Percentiles rank a stretch among this genome's conserved stretches.
Conservation (phyloP, 92 coral and sea anemone species). For the Palythoa grandiflora region DNA sequence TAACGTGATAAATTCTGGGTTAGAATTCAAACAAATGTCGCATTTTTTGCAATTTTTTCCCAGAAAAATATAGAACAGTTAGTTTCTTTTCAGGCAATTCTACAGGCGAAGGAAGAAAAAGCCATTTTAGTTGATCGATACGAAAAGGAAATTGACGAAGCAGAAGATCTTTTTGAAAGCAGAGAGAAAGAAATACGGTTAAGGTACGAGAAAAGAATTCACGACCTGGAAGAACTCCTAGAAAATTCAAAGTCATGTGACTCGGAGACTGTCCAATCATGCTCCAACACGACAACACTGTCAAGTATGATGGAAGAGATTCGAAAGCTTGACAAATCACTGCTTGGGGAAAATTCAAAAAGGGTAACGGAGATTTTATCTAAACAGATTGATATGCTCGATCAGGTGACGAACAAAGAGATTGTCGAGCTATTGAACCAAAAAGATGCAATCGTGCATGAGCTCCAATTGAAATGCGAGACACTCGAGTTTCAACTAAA, state of each 20-base stretch:
- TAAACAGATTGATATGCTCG: conserved; percentile 30
- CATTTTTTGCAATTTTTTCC: too few relatives aligned
- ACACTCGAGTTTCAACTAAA: conserved; percentile 19
- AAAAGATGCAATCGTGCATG: conserved; percentile 41
- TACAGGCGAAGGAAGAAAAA: conserved; percentile 58
- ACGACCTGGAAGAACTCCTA: conserved; percentile 62
- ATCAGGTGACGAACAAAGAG: conserved; percentile 50
- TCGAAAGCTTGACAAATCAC: conserved; percentile 31
- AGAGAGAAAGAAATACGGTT: conserved; percentile 57
- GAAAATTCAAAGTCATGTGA: conserved; percentile 43
- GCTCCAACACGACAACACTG: conserved; percentile 24
- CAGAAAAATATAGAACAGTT: background rate
- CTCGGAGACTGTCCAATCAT: conserved; percentile 14
- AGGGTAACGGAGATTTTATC: conserved; percentile 19
- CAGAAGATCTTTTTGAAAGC: conserved; percentile 63
- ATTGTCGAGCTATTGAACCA: background rate
- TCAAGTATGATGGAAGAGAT: conserved; percentile 40
- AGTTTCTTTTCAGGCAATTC: conserved; percentile 60
- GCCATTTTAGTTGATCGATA: conserved; percentile 55
- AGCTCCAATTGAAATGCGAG: conserved; percentile 34
- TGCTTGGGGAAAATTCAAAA: conserved; percentile 19
- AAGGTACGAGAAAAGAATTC: conserved; percentile 68
- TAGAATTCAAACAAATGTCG: too few relatives aligned
- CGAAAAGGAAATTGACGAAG: conserved; percentile 77
- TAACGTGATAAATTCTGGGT: too few relatives aligned